Evolutionary conservation across 2,113 vertebrate species (phyloP), one percentile per base, ranked within the genome.

Genomic region (Periophthalmodon schlosseri): DNA sequence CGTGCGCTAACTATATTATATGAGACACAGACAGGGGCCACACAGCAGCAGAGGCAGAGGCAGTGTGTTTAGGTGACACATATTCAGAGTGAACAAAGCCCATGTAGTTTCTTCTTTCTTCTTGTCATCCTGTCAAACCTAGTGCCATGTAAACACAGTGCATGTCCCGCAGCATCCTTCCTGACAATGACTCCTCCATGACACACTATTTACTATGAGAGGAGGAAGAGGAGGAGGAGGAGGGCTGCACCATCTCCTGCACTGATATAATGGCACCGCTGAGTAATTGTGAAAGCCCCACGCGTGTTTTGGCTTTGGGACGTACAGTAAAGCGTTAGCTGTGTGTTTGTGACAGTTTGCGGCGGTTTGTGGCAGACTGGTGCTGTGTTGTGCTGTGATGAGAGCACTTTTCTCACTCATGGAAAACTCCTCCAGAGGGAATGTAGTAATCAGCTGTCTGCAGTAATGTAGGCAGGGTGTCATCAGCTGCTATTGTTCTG

Each of bases 51-150:
- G 39, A 2, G 18, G 50, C 18, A 2, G 18, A 50, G 49, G 34
- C 34, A 65, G 63, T 64, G 47, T 63, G 64, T 78, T 79, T 61
- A 76, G 54, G 33, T 49, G 79, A 86, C 74, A 86, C 74, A 82
- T 18, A 47, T 75, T n/a, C 18, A 0, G 36, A 7, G 60, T 67
- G 69, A 85, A 82, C 75, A 84, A 74, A 85, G 58, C 7, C 50
- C 50, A 20, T 28, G 36, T 73, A n/a, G 28, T 75, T 76, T 49
- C 47, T 79, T 74, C 64, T 75, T 76, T 68, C 23, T 77, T 74
- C 64, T 61, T 73, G 56, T 49, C 64, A 54, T 70, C 56, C 77
- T 77, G 82, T 86, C 76, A 81, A 68, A 73, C 67, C 39, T 64
- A 70, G 20, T 73, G 72, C 65, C 39, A 76, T 78, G 65, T 54